These are phyloP conservation scores for Catajapyx aquilonaris DNA, from an alignment of 1,140 invertebrate genomes.

Conservation along the genomic window DNA sequence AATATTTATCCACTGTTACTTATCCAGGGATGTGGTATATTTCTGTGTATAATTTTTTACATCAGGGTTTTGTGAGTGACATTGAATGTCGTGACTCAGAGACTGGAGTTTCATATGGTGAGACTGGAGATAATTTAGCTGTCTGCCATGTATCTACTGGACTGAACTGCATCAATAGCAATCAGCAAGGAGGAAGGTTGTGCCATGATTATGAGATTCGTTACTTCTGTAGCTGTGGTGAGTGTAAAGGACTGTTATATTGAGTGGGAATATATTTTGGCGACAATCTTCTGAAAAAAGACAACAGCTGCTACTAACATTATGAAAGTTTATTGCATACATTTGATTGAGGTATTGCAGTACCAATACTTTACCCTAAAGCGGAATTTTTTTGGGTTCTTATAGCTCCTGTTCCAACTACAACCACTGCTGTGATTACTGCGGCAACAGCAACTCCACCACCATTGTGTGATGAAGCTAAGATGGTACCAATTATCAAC, in stretches of 20 bases:
- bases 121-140: slow-evolving; percentile 12
- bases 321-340: too few relatives aligned
- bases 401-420: not conserved
- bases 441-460: not conserved
- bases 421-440: not conserved
- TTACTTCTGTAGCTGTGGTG: slow-evolving; percentile 17
- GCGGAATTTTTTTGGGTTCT: slow-evolving; percentile 5
- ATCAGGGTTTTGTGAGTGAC: slow-evolving; percentile 13
- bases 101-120: slow-evolving; percentile 6
- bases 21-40: too few relatives aligned
- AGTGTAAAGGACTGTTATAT: too few relatives aligned
- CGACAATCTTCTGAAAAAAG: too few relatives aligned
- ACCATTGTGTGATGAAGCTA: not conserved
- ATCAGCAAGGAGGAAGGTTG: slow-evolving; percentile 13
- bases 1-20: too few relatives aligned
- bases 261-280: too few relatives aligned
- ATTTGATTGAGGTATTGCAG: too few relatives aligned
- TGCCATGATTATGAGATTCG: slow-evolving; percentile 18
- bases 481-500: slow-evolving; percentile 17
- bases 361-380: too few relatives aligned
- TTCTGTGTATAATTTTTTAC: too few relatives aligned
- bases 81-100: slow-evolving; percentile 14
- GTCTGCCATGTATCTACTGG: slow-evolving; percentile 20
- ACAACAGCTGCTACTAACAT: too few relatives aligned
- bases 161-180: slow-evolving; percentile 18